A percentile compares a stretch with the other conserved stretches of the same genome.
Conservation (phyloP, 2,797 vertebrate species). For the Simalia tracyae region DNA sequence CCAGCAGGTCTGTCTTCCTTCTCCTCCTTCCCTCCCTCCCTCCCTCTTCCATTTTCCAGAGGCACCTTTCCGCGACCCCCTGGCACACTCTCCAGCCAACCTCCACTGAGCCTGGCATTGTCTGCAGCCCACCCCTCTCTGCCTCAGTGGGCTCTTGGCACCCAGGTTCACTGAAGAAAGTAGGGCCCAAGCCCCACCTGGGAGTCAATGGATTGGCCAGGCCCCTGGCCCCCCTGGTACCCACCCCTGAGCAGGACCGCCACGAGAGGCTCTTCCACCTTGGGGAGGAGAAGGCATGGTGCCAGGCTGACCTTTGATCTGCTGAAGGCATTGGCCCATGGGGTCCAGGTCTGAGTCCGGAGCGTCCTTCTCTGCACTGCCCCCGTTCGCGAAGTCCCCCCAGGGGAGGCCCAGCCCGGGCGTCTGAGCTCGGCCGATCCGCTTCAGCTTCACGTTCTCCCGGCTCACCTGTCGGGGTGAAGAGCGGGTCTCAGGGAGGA, state of each 20-base stretch:
- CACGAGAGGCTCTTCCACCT: background rate
- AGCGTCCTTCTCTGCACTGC: conserved; percentile 16
- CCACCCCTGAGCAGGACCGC: rapidly evolving
- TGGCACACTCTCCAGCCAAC: too few relatives aligned
- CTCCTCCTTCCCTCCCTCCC: background rate
- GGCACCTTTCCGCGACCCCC: too few relatives aligned
- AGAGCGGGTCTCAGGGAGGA: background rate
- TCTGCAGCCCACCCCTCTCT: background rate
- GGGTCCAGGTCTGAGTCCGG: conserved; percentile 25
- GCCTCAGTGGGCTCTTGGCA: background rate
- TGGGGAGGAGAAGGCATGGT: rapidly evolving
- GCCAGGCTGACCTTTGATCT: conserved; percentile 72
- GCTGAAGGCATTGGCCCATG: conserved; percentile 66
- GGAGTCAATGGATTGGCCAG: background rate
- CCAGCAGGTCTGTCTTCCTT: too few relatives aligned
- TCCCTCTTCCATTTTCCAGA: background rate
- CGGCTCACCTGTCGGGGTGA: conserved; percentile 69
- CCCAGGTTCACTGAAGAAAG: background rate
- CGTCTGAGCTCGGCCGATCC: conserved; percentile 68
- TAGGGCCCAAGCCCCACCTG: background rate
- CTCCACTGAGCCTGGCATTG: background rate
- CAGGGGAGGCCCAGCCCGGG: conserved; percentile 67
- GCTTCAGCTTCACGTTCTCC: conserved; percentile 76
- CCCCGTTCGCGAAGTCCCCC: conserved; percentile 46
- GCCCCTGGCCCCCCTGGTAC: too few relatives aligned